Percentiles rank a stretch among this genome's conserved stretches.
Conservation (phyloP, 2,797 vertebrate genomes). For the Ciconia nigra region DNA sequence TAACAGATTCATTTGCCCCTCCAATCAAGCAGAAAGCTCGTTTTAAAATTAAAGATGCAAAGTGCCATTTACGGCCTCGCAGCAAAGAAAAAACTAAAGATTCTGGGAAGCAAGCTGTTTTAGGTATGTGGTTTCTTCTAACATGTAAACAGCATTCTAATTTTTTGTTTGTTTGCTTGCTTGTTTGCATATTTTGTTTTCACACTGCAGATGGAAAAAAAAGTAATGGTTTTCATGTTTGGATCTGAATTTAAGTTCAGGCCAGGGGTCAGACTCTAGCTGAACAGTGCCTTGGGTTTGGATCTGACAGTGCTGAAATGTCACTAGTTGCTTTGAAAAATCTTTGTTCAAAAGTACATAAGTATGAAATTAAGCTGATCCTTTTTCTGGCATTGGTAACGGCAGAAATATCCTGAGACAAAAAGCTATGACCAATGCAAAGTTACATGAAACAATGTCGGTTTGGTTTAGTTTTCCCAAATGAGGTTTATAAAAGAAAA, state of each 20-base stretch:
- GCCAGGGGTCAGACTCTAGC: not conserved
- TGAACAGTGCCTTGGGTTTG: not conserved
- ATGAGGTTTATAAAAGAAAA: not conserved
- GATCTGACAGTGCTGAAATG: not conserved
- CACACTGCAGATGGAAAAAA: not conserved
- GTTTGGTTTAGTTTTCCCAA: not conserved
- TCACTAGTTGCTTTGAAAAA: not conserved
- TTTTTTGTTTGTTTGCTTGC: not conserved
- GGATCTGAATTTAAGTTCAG: not conserved
- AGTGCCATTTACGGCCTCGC: slow-evolving; percentile 89
- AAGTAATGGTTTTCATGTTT: not conserved
- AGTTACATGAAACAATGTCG: not conserved
- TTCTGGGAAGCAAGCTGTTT: slow-evolving; percentile 74
- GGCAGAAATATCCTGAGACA: not conserved
- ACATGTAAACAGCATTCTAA: not conserved
- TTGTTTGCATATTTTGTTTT: not conserved
- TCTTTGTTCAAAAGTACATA: not conserved
- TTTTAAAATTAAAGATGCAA: slow-evolving; percentile 95
- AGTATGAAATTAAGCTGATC: not conserved
- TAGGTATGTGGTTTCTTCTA: slow-evolving; percentile 75
- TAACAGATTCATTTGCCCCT: slow-evolving; percentile 79
- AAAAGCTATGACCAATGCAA: not conserved
- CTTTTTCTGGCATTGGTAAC: not conserved
- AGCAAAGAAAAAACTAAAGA: slow-evolving; percentile 87
- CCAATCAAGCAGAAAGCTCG: slow-evolving; percentile 92